Percentiles rank a stretch among this genome's conserved stretches.
These are phyloP conservation scores for Tragelaphus imberbis DNA, from an alignment of 2,113 vertebrate genomes.

Conservation along the genomic window DNA sequence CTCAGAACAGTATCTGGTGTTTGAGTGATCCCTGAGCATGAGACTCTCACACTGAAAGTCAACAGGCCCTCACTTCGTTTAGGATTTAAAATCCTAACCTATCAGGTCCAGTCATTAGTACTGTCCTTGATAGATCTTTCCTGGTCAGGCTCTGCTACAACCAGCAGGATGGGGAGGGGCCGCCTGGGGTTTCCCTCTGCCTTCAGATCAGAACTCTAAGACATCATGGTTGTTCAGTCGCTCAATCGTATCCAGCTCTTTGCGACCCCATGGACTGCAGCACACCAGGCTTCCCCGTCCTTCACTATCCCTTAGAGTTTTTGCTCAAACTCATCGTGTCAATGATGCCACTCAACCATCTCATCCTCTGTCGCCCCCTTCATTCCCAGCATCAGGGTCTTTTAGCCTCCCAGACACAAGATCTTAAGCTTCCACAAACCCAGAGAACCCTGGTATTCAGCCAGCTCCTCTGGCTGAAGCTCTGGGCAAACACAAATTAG, in stretches of 20 bases:
- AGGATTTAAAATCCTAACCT: background rate
- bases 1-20: background rate
- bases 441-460: background rate
- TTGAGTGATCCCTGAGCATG: background rate
- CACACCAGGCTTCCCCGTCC: background rate
- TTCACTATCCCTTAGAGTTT: background rate
- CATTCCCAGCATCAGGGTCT: background rate
- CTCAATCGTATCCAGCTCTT: background rate
- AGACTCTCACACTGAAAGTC: background rate
- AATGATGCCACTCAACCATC: background rate
- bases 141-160: background rate
- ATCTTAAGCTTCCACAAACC: background rate
- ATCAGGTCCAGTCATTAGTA: accelerated
- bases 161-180: no score
- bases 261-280: background rate
- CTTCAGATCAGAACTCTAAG: background rate
- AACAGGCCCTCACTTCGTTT: background rate
- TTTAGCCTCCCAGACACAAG: background rate
- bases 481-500: slow-evolving; percentile 25
- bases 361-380: accelerated
- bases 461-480: background rate
- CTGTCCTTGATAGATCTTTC: background rate
- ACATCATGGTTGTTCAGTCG: background rate
- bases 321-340: background rate
- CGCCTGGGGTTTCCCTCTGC: no score